Evolutionary conservation across 2,888 invertebrate species (phyloP), one percentile per base, ranked within the genome.

Genomic region (Drosophila cognata): DNA sequence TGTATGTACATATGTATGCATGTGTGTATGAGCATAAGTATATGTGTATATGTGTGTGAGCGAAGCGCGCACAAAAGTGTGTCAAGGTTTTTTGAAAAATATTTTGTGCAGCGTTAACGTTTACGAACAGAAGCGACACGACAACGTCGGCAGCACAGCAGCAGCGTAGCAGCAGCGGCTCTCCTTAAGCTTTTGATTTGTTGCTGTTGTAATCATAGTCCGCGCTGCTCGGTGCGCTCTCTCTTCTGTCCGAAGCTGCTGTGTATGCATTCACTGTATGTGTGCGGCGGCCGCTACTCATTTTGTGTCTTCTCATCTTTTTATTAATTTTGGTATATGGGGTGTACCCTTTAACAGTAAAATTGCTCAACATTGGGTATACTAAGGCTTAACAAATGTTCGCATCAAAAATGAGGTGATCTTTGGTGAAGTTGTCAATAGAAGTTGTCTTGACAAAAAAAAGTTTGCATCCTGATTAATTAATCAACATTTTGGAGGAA

Each of bases 31-130:
- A 46, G 16, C 25, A 56, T 53, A 29, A 68, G 29, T 56, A 16
- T 74, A 18, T 56, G 8, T 71, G 46, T 74, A 43, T 87, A 61
- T 84, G 77, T 78, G 55, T 83, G 66, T 82, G 82, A 79, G 73
- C 79, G 89, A 80, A 84, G 88, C 82, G 88, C 82, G 74, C 71
- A 76, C 61, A 86, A 90, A 92, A 92, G 92, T 92, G 86, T 92
- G 91, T 92, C 91, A 92, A 92, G 91, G 91, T 92, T 92, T 91
- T 92, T 89, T 86, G 89, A 82, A 88, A 90, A 88, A 88, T 90
- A 88, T 87, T 87, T 84, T 85, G 90, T 90, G 87, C 89, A 82
- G 87, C 88, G 87, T 83, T 88, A 85, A 86, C 87, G 85, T 74
- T 79, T 71, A 79, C 77, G 71, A 67, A 73, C 67, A 69, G 69